phyloP scores from a whole-genome alignment of 1,140 invertebrate genomes.

The Euborellia annulipes region DNA sequence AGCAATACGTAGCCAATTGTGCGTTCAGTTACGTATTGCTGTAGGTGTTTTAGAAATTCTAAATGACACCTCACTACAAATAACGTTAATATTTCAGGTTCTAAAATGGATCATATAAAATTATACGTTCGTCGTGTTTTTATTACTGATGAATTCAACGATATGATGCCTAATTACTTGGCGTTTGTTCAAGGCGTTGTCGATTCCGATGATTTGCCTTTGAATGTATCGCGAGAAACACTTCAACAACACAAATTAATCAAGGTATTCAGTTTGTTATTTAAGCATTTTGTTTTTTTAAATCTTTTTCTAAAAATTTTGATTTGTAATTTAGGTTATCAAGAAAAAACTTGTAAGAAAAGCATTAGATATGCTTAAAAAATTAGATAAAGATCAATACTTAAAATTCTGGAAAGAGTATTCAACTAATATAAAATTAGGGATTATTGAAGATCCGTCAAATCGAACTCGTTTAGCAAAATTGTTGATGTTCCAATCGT shows the following conservation, averaged over 20 bases:
- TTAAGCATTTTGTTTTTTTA: neutral
- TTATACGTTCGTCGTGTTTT: conserved; percentile 93
- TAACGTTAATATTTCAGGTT: too few relatives aligned
- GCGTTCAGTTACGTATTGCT: too few relatives aligned
- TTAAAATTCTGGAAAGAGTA: conserved; percentile 98
- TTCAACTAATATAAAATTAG: conserved; percentile 95
- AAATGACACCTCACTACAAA: too few relatives aligned
- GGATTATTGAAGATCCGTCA: conserved; percentile 92
- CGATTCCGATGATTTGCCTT: conserved; percentile 96
- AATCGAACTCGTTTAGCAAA: conserved; percentile 93
- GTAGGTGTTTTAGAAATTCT: too few relatives aligned
- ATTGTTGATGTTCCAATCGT: conserved; percentile 80
- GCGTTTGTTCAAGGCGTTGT: conserved; percentile 91
- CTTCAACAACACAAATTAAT: conserved; percentile 98
- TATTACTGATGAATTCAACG: conserved; percentile 98
- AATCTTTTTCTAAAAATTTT: neutral
- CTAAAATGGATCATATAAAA: conserved; percentile 19
- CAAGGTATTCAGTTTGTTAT: conserved; percentile 42
- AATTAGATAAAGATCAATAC: conserved; percentile 81
- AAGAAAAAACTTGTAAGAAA: conserved; percentile 98
- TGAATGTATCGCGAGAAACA: conserved; percentile 96
- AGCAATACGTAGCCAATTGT: too few relatives aligned
- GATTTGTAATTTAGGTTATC: conserved; percentile 39
- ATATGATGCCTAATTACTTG: conserved; percentile 98
- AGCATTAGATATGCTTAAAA: conserved; percentile 96